A percentile compares a stretch with the other conserved stretches of the same genome.
Evolutionary conservation across 2,888 invertebrate genomes (phyloP).

Genomic region (Lordiphosa fenestrarum): DNA sequence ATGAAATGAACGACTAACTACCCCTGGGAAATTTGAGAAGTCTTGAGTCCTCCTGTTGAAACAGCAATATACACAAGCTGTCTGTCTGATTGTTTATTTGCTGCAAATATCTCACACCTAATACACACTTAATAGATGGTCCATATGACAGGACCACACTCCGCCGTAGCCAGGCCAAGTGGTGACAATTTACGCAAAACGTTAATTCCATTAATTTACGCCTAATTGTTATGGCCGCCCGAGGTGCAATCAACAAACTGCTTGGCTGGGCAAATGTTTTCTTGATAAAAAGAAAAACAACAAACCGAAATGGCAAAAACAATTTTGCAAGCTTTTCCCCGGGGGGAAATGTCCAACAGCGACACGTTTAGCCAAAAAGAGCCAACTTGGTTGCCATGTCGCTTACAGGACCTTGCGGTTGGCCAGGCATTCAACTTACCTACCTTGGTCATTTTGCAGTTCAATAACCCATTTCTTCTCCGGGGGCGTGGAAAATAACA

Average conservation of each 20-base stretch:
- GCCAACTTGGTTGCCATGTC: conserved; percentile 28
- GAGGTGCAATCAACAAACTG: conserved; percentile 62
- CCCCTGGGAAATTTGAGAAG: too few species aligned
- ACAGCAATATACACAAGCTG: too few species aligned
- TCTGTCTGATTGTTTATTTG: too few species aligned
- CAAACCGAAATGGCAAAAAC: conserved; percentile 5
- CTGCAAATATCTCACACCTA: too few species aligned
- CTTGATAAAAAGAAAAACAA: conserved; percentile 14
- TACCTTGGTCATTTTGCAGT: conserved; percentile 45
- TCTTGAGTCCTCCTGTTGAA: too few species aligned
- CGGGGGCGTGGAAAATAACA: conserved; percentile 1
- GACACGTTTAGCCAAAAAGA: conserved; percentile 31
- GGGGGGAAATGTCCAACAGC: conserved; percentile 14
- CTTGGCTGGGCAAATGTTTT: conserved; percentile 34
- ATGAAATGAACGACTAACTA: too few species aligned
- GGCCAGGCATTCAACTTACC: conserved; percentile 16
- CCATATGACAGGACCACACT: not conserved
- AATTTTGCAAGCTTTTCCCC: conserved; percentile 26
- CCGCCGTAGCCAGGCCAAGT: conserved; percentile 8
- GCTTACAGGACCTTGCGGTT: conserved; percentile 30
- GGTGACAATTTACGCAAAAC: conserved; percentile 56
- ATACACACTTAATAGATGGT: too few species aligned
- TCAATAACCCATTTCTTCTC: conserved; percentile 50
- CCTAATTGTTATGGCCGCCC: conserved; percentile 71
- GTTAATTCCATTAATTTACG: conserved; percentile 73